These are phyloP conservation scores for Tiphia femorata DNA, from an alignment of 2,888 invertebrate species.

Conservation along the genomic window DNA sequence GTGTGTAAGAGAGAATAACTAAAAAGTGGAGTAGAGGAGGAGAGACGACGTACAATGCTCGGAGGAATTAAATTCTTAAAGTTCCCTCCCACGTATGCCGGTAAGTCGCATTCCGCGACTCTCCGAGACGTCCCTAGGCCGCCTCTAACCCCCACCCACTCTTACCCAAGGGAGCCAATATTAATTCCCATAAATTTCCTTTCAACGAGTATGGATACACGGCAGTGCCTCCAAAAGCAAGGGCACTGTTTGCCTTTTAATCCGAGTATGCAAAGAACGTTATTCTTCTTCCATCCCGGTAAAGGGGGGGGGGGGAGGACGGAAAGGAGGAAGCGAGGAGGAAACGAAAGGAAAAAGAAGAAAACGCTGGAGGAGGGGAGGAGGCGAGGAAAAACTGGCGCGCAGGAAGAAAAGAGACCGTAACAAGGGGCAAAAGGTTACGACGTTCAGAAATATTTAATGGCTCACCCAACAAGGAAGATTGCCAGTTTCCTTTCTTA, in stretches of 20 bases:
- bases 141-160: conserved; percentile 19
- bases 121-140: conserved; percentile 48
- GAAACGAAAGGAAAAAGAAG: not conserved
- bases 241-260: conserved; percentile 65
- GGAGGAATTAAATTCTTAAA: conserved; percentile 69
- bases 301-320: not conserved
- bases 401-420: not conserved
- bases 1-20: conserved; percentile 1
- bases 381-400: not conserved
- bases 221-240: conserved; percentile 30
- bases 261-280: conserved; percentile 66
- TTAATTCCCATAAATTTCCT: conserved; percentile 70
- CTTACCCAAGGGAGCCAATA: conserved; percentile 64
- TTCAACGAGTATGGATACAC: conserved; percentile 60
- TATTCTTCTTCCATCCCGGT: conserved; percentile 53
- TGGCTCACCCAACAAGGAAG: no score
- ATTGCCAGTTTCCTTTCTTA: no score
- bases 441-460: no score
- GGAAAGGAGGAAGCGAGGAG: conserved; percentile 16
- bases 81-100: conserved; percentile 64
- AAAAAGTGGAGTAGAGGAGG: no score
- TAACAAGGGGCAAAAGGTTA: no score
- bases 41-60: conserved; percentile 23
- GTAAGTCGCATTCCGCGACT: conserved; percentile 67
- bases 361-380: not conserved